Evolutionary conservation across 1,140 invertebrate species (phyloP).

Genomic region (Glossosoma conforme): DNA sequence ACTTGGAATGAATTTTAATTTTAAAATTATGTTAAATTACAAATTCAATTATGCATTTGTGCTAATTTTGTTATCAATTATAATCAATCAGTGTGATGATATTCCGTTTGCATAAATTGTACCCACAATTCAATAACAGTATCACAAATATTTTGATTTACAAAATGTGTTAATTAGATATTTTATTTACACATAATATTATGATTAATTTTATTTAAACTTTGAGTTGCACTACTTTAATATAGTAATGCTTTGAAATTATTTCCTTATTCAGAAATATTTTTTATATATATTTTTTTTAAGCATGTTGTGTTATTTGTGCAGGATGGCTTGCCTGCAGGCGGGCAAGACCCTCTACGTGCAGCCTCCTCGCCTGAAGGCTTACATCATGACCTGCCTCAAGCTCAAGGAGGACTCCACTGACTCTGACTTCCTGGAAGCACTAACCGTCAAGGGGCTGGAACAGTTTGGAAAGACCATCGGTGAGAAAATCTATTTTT

Average conservation of each 20-base stretch:
- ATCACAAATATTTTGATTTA: too few species aligned
- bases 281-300: slow-evolving; percentile 6
- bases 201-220: neutral
- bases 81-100: too few species aligned
- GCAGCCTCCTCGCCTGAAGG: slow-evolving; percentile 65
- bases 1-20: too few species aligned
- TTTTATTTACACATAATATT: neutral
- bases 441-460: slow-evolving; percentile 61
- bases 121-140: too few species aligned
- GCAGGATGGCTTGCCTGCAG: slow-evolving; percentile 60
- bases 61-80: too few species aligned
- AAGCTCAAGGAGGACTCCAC: slow-evolving; percentile 55
- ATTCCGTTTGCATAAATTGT: too few species aligned
- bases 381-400: slow-evolving; percentile 65
- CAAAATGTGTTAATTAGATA: too few species aligned
- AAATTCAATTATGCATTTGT: too few species aligned
- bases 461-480: slow-evolving; percentile 62
- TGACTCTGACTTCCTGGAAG: slow-evolving; percentile 55
- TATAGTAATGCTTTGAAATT: neutral
- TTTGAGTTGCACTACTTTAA: neutral
- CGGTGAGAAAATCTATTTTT: too few species aligned
- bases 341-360: slow-evolving; percentile 72
- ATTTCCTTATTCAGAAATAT: neutral
- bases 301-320: too few species aligned
- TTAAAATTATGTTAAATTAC: too few species aligned